phyloP scores from a whole-genome alignment of 2,888 invertebrate species.

The Drosophila melanocephala region DNA sequence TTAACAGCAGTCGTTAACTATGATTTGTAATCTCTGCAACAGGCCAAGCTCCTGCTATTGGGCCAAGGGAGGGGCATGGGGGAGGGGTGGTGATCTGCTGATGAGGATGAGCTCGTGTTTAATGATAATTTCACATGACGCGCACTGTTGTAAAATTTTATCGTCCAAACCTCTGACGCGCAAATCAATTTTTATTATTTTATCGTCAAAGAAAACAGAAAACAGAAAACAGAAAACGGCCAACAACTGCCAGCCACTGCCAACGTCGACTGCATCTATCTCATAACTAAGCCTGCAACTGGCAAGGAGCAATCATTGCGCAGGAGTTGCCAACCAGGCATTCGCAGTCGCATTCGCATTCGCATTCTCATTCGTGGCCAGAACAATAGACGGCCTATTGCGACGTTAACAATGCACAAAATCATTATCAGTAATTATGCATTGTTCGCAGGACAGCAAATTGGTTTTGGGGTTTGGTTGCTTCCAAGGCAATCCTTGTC shows the following conservation, averaged over 20 bases:
- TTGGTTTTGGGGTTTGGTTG: neutral
- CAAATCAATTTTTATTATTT: conserved; percentile 80
- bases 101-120: conserved; percentile 48
- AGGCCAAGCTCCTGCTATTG: conserved; percentile 35
- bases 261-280: conserved; percentile 45
- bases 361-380: conserved; percentile 13
- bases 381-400: conserved; percentile 68
- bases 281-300: conserved; percentile 57
- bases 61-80: neutral
- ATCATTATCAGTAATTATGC: conserved; percentile 81
- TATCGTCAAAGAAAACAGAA: conserved; percentile 57
- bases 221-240: conserved; percentile 13
- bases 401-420: conserved; percentile 70
- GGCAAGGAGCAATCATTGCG: conserved; percentile 49
- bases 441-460: conserved; percentile 57
- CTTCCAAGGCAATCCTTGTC: conserved; percentile 32
- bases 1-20: conserved; percentile 60
- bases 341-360: conserved; percentile 11
- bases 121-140: conserved; percentile 79
- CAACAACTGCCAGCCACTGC: conserved; percentile 5
- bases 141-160: conserved; percentile 69
- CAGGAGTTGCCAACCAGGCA: conserved; percentile 20
- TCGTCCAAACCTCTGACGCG: conserved; percentile 67
- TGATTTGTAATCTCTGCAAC: conserved; percentile 67
- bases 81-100: conserved; percentile 9